Evolutionary conservation across 2,113 vertebrate species (phyloP), one percentile per base, ranked within the genome.

Genomic region (Microcebus ravelobensis): DNA sequence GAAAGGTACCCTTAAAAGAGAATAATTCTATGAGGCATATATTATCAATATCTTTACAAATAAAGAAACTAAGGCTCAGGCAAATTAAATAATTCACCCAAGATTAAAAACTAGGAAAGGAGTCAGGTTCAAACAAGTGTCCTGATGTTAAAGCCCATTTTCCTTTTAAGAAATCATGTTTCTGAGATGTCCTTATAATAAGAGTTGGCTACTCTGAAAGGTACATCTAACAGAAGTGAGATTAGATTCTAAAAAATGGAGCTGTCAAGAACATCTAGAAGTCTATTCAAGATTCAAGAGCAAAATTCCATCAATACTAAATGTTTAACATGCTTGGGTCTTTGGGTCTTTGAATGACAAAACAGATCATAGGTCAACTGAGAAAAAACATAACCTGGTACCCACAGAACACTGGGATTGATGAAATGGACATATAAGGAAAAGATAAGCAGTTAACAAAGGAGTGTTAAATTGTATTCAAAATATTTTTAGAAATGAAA

Each of bases 401-500:
- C 55, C 52, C 55, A 92, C 13, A 87, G 8, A 42, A 92, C 59
- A 76, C 42, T 27, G 29, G 48, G 21, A 55, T 11, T 52, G n/a
- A 90, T 71, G 39, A 67, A 91, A 68, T 23, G 25, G 39, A 70
- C 13, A 71, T 36, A 82, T 29, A 81, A 34, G 23, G 29, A 87
- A 87, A 85, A 70, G 21, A 65, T 21, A 87, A 25, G 5, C 25
- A 85, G 48, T 65, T 76, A 88, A 81, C 5, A 25, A 92, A 85
- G 31, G 31, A 84, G 23, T 76, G 68, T 76, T 52, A 80, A 83
- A 73, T 21, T 61, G 23, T 27, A 87, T 85, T 65, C 27, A 77
- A 90, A 94, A 76, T 90, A 77, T 59, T 87, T 50, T 87, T 79
- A 94, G 34, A 90, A 92, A 42, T 71, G 31, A 10, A 81, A 74